phyloP scores from a whole-genome alignment of 2,113 vertebrate genomes.

The Mesembrinibis cayennensis region DNA sequence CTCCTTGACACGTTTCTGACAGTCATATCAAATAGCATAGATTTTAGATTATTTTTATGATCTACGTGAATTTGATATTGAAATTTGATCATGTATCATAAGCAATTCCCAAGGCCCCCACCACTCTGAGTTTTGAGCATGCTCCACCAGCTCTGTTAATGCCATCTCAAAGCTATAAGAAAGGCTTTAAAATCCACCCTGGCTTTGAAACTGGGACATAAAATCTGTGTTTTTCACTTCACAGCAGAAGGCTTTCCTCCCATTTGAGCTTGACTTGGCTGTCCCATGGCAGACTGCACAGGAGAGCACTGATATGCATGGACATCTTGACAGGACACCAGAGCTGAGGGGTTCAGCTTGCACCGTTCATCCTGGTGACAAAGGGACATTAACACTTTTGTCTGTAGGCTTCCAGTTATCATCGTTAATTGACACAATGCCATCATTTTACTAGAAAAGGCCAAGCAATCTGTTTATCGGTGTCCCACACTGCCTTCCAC shows the following conservation, averaged over 20 bases:
- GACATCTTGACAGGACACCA: background rate
- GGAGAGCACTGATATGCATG: fast-evolving
- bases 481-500: background rate
- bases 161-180: background rate
- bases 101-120: background rate
- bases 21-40: background rate
- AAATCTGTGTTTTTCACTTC: background rate
- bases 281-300: background rate
- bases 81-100: background rate
- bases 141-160: background rate
- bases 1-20: background rate
- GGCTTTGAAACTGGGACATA: background rate
- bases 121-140: background rate
- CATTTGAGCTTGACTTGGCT: background rate
- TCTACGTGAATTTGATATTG: background rate
- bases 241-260: background rate
- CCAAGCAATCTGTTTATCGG: background rate
- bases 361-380: background rate
- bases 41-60: background rate
- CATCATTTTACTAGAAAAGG: background rate
- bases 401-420: background rate
- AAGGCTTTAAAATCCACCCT: background rate
- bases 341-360: background rate
- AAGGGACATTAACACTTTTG: background rate
- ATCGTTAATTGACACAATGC: background rate